Percentiles rank a stretch among this genome's conserved stretches.
phyloP scores from a whole-genome alignment of 1,140 invertebrate species.

The Kradibia gibbosae region DNA sequence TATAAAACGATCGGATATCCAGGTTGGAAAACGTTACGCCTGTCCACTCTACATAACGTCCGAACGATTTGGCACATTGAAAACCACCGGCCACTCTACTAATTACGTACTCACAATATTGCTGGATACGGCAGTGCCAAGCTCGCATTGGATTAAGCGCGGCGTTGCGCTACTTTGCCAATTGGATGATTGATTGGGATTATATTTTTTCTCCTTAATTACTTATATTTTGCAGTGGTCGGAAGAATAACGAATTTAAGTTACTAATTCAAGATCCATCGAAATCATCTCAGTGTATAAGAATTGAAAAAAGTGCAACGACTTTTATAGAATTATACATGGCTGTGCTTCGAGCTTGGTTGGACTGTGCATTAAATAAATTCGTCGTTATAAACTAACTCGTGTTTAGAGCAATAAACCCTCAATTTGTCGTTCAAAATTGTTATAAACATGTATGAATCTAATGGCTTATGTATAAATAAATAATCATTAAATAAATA shows the following conservation, averaged over 20 bases:
- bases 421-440: no score
- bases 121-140: constrained; percentile 79
- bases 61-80: constrained; percentile 84
- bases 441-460: no score
- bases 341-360: no score
- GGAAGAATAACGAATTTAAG: not conserved
- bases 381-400: no score
- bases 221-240: not conserved
- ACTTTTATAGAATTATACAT: no score
- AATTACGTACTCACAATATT: constrained; percentile 90
- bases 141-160: constrained; percentile 89
- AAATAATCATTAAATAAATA: no score
- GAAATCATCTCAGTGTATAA: no score
- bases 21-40: constrained; percentile 77
- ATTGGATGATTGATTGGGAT: constrained; percentile 77
- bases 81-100: constrained; percentile 93
- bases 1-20: constrained; percentile 73
- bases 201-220: not conserved
- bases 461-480: no score
- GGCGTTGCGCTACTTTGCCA: constrained; percentile 90
- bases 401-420: no score
- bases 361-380: no score
- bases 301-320: no score
- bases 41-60: constrained; percentile 93
- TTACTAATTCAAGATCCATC: no score